phyloP scores from a whole-genome alignment of 2,113 vertebrate genomes.

The Neotragus moschatus region DNA sequence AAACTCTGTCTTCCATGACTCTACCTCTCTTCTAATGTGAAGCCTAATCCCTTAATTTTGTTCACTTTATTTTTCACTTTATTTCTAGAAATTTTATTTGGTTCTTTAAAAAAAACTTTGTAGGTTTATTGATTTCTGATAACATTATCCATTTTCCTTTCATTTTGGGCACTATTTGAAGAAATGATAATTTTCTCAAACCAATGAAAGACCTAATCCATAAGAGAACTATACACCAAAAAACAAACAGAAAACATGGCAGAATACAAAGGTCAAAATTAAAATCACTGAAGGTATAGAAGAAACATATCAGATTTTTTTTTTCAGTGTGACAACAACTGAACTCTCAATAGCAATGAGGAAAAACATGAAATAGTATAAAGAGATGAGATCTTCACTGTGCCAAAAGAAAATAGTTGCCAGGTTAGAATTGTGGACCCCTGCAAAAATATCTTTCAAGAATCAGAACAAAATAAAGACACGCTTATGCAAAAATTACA shows the following conservation, averaged over 20 bases:
- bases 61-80: not conserved
- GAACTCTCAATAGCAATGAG: not conserved
- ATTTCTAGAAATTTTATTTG: not conserved
- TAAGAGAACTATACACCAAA: not conserved
- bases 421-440: not conserved
- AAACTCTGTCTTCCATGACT: not conserved
- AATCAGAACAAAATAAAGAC: not conserved
- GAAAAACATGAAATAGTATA: not conserved
- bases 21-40: not conserved
- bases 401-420: not conserved
- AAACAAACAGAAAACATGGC: not conserved
- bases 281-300: not conserved
- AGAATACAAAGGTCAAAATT: not conserved
- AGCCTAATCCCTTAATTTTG: not conserved
- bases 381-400: not conserved
- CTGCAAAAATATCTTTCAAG: not conserved
- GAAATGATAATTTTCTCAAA: not conserved
- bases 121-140: not conserved
- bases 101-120: not conserved
- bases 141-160: not conserved
- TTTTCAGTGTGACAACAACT: not conserved
- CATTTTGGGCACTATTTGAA: not conserved
- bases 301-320: not conserved
- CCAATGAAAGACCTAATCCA: not conserved
- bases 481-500: not conserved